A percentile compares a stretch with the other conserved stretches of the same genome.
Conservation (phyloP, 2,797 vertebrate species). For the Poeciliopsis infans region DNA sequence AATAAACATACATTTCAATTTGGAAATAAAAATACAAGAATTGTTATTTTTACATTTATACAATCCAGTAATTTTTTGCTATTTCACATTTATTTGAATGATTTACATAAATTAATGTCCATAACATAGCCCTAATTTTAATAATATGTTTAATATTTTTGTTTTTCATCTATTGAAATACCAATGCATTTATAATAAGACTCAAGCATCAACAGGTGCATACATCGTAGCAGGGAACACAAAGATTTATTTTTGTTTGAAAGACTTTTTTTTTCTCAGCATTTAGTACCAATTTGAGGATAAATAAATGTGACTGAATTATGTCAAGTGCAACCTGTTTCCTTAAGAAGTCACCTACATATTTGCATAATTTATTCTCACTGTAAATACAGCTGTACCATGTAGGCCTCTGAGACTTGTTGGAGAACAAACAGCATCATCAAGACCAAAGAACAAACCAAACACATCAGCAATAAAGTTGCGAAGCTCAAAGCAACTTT, state of each 20-base stretch:
- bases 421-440: not conserved
- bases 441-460: not conserved
- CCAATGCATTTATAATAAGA: not conserved
- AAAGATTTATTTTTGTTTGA: not conserved
- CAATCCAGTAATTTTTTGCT: not conserved
- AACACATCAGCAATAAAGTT: not conserved
- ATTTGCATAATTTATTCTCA: constrained; percentile 1
- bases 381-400: not conserved
- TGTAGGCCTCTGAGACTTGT: not conserved
- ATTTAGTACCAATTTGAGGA: not conserved
- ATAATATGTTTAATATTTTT: not conserved
- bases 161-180: not conserved
- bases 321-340: not conserved
- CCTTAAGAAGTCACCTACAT: not conserved
- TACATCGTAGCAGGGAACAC: not conserved
- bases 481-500: not conserved
- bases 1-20: not conserved
- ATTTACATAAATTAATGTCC: not conserved
- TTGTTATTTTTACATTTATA: not conserved
- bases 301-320: not conserved
- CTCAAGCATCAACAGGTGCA: not conserved
- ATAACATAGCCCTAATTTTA: not conserved
- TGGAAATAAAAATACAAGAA: not conserved
- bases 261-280: not conserved
- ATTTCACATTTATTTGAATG: not conserved